Percentiles rank a stretch among this genome's conserved stretches.
These are phyloP conservation scores for Conus canariensis DNA, from an alignment of 2,888 invertebrate genomes.

Conservation along the genomic window DNA sequence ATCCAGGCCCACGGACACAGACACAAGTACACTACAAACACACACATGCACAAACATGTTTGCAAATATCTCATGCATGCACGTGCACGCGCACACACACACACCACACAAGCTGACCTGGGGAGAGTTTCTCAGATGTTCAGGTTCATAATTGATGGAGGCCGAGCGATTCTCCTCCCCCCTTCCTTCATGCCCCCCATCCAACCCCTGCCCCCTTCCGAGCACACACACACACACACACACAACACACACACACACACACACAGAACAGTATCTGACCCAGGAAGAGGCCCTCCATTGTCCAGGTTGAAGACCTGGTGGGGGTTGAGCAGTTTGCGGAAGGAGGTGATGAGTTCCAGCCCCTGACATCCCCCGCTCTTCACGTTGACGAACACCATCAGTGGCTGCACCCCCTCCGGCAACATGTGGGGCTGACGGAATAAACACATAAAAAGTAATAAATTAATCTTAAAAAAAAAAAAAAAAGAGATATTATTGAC, in stretches of 20 bases:
- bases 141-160: not conserved
- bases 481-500: slow-evolving; percentile 88
- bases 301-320: slow-evolving; percentile 99
- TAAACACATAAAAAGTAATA: not conserved
- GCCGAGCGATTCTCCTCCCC: not conserved
- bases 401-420: slow-evolving; percentile 84
- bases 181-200: not conserved
- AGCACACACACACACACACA: no score
- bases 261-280: slow-evolving; percentile 83
- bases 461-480: no score
- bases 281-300: slow-evolving; percentile 98
- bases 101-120: no score
- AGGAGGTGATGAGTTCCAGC: slow-evolving; percentile 97
- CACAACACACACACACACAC: not conserved
- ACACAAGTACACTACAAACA: not conserved
- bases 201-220: not conserved
- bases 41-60: not conserved
- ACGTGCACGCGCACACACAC: not conserved
- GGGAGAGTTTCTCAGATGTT: no score
- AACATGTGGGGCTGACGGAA: slow-evolving; percentile 79
- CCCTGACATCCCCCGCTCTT: slow-evolving; percentile 99
- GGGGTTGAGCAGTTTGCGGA: slow-evolving; percentile 98
- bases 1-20: not conserved
- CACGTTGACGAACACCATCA: slow-evolving; percentile 99
- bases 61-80: not conserved